phyloP scores from a whole-genome alignment of 2,888 invertebrate genomes.

The Drosophila mayaguana region DNA sequence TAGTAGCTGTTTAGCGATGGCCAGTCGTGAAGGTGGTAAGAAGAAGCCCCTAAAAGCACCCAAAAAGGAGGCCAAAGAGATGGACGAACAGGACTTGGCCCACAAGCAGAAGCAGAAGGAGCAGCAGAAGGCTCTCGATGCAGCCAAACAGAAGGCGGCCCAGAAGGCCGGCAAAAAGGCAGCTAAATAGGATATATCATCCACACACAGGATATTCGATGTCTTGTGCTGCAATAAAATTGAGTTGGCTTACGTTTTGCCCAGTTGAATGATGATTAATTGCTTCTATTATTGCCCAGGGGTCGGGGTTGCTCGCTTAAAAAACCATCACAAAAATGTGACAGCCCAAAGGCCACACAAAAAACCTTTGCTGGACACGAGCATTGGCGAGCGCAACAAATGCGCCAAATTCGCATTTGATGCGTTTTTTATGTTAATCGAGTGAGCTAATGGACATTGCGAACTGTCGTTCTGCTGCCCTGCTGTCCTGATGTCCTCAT shows the following conservation, averaged over 20 bases:
- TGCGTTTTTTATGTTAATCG: slow-evolving; percentile 82
- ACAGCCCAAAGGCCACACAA: slow-evolving; percentile 30
- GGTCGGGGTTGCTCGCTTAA: slow-evolving; percentile 47
- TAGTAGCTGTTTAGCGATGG: slow-evolving; percentile 86
- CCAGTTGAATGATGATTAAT: slow-evolving; percentile 54
- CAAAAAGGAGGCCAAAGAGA: slow-evolving; percentile 90
- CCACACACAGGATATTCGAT: not conserved
- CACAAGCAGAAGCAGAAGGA: slow-evolving; percentile 92
- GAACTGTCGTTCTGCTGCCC: slow-evolving; percentile 30
- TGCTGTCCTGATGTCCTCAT: slow-evolving; percentile 9
- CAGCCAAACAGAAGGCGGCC: slow-evolving; percentile 91
- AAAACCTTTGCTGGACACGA: slow-evolving; percentile 23
- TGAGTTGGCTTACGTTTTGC: slow-evolving; percentile 35
- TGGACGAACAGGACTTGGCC: slow-evolving; percentile 86
- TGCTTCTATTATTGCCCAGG: slow-evolving; percentile 7
- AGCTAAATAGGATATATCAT: not conserved
- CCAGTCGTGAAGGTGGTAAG: slow-evolving; percentile 95
- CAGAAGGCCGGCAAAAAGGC: slow-evolving; percentile 26
- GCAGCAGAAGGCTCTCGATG: slow-evolving; percentile 92
- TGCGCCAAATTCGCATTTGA: slow-evolving; percentile 83
- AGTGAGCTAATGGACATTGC: slow-evolving; percentile 49
- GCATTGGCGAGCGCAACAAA: slow-evolving; percentile 71
- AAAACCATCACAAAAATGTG: slow-evolving; percentile 73
- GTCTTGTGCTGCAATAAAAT: slow-evolving; percentile 47
- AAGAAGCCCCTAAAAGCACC: slow-evolving; percentile 97